Base-by-base conservation (phyloP, 1,140 invertebrate species). In the Pteromalus puparum region DNA sequence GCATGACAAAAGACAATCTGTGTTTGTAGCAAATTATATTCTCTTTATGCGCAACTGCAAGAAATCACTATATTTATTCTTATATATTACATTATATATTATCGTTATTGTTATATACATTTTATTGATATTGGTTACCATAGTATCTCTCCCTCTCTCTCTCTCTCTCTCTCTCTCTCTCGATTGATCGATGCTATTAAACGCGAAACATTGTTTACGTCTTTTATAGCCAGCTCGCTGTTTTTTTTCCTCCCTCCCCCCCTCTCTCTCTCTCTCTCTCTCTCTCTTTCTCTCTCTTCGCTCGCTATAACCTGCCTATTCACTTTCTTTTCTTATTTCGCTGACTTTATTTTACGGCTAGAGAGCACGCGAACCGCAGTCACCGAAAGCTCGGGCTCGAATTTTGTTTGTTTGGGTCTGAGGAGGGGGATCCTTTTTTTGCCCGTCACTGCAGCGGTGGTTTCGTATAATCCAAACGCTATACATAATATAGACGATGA, bases 1-100 rank as follows among this genome's bases (percentile, higher is more conserved):
- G 92, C 92, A 93, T 93, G 92, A 92, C 90, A 89, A 92, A 90
- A 93, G 90, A 28, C 30, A 34, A 26, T 93, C 91, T 92, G 90
- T 93, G 92, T 92, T 92, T 90, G 91, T 93, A 92, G 92, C 89
- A 87, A 92, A 91, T 92, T 92, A 91, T 91, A 91, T 91, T 21
- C 87, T 92, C 89, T 92, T 88, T 90, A 90, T 75, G 18, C 87
- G 90, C 90, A 92, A 90, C 90, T 92, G 91, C 90, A 91, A 92
- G 89, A 90, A 28, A 89, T 90, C 90, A 88, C 87, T 88, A 77
- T 80, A 85, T 85, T 87, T 82, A 86, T 87, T 84, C 70, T 88
- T 81, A 74, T 61, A 81, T 81, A 85, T 77, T 84, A 87, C 70
- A n/a, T 87, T 82, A 88, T 34, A 34, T 34, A 34, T 85, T 85